Percentiles rank a stretch among this genome's conserved stretches.
Conservation (phyloP, 2,797 vertebrate genomes). For the Onychomys torridus region DNA sequence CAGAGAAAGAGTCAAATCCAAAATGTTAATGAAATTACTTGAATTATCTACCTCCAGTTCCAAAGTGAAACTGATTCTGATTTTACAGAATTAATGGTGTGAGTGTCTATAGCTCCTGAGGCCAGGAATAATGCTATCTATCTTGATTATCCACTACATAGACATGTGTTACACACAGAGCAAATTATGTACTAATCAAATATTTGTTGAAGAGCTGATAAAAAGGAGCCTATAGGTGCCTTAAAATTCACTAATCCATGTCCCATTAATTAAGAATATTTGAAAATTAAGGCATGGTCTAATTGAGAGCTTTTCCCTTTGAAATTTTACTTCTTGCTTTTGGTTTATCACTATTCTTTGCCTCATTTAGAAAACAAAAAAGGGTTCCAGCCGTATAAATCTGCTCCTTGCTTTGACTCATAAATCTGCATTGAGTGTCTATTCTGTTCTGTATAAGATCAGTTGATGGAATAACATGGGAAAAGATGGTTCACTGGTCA, state of each 20-base stretch:
- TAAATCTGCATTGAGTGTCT: neutral
- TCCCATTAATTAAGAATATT: constrained; percentile 71
- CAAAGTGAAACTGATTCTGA: constrained; percentile 41
- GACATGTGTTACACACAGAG: neutral
- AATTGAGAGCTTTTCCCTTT: constrained; percentile 49
- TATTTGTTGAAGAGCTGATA: constrained; percentile 50
- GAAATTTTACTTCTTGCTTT: constrained; percentile 56
- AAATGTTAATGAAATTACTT: neutral
- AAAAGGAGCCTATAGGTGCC: neutral
- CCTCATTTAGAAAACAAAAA: constrained; percentile 47
- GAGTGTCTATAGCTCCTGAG: neutral
- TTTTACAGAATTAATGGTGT: constrained; percentile 9
- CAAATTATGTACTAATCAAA: constrained; percentile 67
- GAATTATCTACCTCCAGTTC: constrained; percentile 4
- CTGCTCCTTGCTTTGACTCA: constrained; percentile 32
- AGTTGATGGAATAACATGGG: neutral
- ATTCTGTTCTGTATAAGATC: neutral
- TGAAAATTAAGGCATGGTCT: constrained; percentile 67
- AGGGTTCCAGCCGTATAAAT: neutral
- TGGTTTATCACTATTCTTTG: constrained; percentile 47
- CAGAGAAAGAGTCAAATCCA: neutral
- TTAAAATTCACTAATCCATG: constrained; percentile 67
- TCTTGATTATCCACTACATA: constrained; percentile 11
- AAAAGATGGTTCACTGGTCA: neutral
- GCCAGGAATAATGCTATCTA: neutral